Base-by-base conservation (phyloP, 1,140 invertebrate species). In the Lordiphosa clarofinis region DNA sequence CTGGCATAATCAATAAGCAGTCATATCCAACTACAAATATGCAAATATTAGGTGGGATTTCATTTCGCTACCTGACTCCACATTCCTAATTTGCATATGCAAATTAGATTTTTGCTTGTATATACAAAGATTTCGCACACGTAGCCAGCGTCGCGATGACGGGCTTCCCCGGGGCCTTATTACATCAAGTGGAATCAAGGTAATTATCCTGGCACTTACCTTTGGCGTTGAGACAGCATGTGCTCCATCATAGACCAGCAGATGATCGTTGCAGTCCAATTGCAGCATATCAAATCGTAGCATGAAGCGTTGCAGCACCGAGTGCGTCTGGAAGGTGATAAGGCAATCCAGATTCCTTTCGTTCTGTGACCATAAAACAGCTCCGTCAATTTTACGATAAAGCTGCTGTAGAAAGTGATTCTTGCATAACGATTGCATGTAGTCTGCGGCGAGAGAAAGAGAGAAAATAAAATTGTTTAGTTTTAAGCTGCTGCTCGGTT, bases 281-380 rank as follows among this genome's bases (percentile, higher is more conserved):
- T 93, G 91, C 19, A 94, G 89, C 69, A 91, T 90, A 69, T 95
- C 94, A 90, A 98, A 98, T 67, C 96, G 92, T 59, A 98, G 92
- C 95, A 97, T 97, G 89, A 98, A 98, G 67, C 95, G 91, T 90
- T 98, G 96, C 62, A 97, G 91, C 62, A 98, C 96, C 74, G 96
- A 96, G 90, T 97, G 95, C 58, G 96, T 97, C 90, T 97, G 96
- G 89, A 97, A 98, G 37, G 96, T 97, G 84, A 97, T 94, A 59
- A 94, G 93, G 91, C 96, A 97, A 90, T 97, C 94, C 61, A 97
- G 90, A 88, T 97, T 96, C 52, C 94, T 91, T 90, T 97, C 96
- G 88, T 96, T 96, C 86, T 95, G 93, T 3, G 96, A 97, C 88
- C 92, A 94, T 13, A 98, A 91, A 33, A 97, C 94, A 0, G 96